Base-by-base conservation (phyloP, 2,113 vertebrate species). In the Antechinus flavipes region DNA sequence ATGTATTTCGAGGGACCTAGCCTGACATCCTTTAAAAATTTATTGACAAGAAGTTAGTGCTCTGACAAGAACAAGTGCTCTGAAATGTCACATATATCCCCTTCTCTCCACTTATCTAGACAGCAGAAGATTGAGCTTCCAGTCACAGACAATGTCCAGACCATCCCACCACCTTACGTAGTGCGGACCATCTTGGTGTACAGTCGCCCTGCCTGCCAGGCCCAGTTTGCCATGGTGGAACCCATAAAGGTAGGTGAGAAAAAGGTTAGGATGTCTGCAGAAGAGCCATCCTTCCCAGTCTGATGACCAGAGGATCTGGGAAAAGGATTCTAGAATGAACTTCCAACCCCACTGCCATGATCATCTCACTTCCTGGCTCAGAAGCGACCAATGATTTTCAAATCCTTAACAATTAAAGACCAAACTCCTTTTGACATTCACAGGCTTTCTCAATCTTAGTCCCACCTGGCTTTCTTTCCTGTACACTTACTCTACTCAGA, bases 81-180 rank as follows among this genome's bases (percentile, higher is more conserved):
- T 89, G 47, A 91, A 84, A 42, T 84, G 68, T 84, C 47, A 16
- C 9, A 0, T 2, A 19, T 26, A 47, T 47, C 8, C 14, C 27
- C 47, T 7, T 2, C 19, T 24, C 24, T 53, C 2, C 10, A 0
- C n/a, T 35, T 10, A 8, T 0, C 0, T 93, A 99, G 99, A 98
- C 99, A 99, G 93, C 99, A 99, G 98, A 99, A 99, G 98, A 99
- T 99, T 0, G 99, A 99, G 97, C 98, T 99, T 93, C 99, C 99
- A 0, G 98, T 98, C 91, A 99, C 99, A 0, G 99, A 99, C 92
- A 99, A 99, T 0, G 97, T 99, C 27, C 99, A 99, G 98, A 99
- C 99, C 25, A 99, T 99, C 92, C 99, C 99, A 0, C 99, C 99
- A 0, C 99, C 99, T 0, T 99, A 99, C 0, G 99, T 99, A 97